Evolutionary conservation across 2,797 vertebrate genomes (phyloP), one percentile per base, ranked within the genome.

Genomic region (Novumbra hubbsi): DNA sequence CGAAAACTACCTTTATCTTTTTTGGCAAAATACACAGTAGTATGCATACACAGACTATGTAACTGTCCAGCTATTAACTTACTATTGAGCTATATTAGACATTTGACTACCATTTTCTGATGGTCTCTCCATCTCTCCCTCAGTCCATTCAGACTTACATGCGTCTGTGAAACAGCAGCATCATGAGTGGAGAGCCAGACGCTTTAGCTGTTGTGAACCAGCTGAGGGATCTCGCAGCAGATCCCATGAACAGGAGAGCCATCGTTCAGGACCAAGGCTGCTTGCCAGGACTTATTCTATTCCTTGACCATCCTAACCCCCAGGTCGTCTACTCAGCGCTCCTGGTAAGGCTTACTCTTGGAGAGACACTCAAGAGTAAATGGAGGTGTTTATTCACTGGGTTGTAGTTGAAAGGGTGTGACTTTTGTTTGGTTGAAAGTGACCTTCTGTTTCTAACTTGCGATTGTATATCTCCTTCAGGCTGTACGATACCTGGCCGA

Each of bases 221-320:
- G 50, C 94, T 98, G 68, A 88, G 95, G 76, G 96, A 98, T 82
- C 89, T 98, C 70, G 96, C 96, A 5, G 93, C 96, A 4, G 96
- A 98, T 82, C 96, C 96, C 0, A 79, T 98, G 86, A 98, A 98
- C 81, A 94, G 96, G 76, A 82, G 95, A 81, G 95, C 96, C 81
- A 97, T 98, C 78, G 95, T 97, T 77, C 96, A 97, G 90, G 96
- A 98, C 87, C 96, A 96, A 75, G 96, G 96, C 88, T 97, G 96
- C 79, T 89, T 98, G 75, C 96, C 96, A 1, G 96, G 96, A 70
- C 96, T 97, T 76, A 97, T 98, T 87, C 91, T 98, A 60, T 97
- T 98, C 83, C 88, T 97, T 88, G 96, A 97, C 84, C 94, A 97
- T 78, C 90, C 95, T 55, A 96, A 93, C 82, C 96, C 96, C 49